These are phyloP conservation scores for Uromys caudimaculatus DNA, from an alignment of 2,797 vertebrate genomes.

Conservation along the genomic window DNA sequence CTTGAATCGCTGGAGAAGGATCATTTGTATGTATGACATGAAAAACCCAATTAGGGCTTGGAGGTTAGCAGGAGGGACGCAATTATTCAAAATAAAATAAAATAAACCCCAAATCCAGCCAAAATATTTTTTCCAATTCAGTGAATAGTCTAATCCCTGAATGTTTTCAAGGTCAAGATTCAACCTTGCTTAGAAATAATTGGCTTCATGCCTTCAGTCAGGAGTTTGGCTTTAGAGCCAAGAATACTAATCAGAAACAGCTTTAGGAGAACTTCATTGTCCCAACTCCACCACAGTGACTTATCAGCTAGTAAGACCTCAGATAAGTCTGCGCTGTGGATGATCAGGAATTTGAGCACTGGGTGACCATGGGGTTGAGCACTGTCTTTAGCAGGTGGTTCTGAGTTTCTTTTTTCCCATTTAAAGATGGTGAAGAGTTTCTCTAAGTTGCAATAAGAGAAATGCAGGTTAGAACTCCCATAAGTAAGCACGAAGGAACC, in stretches of 20 bases:
- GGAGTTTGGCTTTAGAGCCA: constrained; percentile 54
- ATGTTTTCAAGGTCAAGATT: constrained; percentile 65
- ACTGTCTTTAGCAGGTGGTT: not conserved
- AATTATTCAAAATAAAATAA: constrained; percentile 10
- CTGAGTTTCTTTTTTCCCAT: not conserved
- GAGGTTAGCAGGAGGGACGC: constrained; percentile 23
- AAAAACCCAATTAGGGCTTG: constrained; percentile 49
- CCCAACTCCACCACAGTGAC: not conserved
- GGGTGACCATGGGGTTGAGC: not conserved
- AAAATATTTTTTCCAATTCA: constrained; percentile 42
- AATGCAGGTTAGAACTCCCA: constrained; percentile 18
- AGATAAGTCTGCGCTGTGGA: not conserved
- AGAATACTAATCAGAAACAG: constrained; percentile 57
- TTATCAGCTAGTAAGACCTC: not conserved
- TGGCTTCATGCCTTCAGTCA: constrained; percentile 50
- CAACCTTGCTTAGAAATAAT: constrained; percentile 59
- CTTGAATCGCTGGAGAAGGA: not conserved
- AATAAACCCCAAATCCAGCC: not conserved
- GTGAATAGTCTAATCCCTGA: constrained; percentile 39
- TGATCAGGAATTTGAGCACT: not conserved
- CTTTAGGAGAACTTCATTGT: constrained; percentile 42
- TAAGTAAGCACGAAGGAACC: constrained; percentile 27
- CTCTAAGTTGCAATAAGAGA: constrained; percentile 22
- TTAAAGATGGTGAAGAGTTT: not conserved
- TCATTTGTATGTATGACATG: constrained; percentile 16